phyloP scores from a whole-genome alignment of 2,113 vertebrate species.

The Pachyramphus minor region DNA sequence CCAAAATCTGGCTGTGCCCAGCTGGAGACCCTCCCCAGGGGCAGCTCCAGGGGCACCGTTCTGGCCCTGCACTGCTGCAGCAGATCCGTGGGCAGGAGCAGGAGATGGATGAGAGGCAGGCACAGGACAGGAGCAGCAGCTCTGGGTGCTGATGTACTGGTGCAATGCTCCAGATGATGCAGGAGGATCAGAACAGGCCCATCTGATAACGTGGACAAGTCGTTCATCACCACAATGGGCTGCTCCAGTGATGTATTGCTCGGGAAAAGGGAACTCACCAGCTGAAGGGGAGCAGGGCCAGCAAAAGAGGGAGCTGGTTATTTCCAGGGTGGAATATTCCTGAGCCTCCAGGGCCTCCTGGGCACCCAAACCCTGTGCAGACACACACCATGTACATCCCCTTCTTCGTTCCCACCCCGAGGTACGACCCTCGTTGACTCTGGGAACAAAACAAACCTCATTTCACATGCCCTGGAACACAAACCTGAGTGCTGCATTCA shows the following conservation, averaged over 20 bases:
- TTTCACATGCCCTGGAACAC: neutral
- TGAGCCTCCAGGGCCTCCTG: neutral
- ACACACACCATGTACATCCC: neutral
- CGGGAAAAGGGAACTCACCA: neutral
- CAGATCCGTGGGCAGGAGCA: neutral
- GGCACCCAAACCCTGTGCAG: neutral
- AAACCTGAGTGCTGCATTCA: neutral
- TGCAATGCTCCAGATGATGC: constrained; percentile 45
- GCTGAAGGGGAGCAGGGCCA: neutral
- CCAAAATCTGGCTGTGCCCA: neutral
- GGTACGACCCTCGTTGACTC: neutral
- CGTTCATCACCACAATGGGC: constrained; percentile 29
- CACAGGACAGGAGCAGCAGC: neutral
- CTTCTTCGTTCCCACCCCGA: neutral
- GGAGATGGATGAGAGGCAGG: neutral
- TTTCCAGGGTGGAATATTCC: neutral
- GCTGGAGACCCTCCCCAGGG: no score
- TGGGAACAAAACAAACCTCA: neutral
- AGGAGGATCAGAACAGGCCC: constrained; percentile 46
- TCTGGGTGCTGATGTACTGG: constrained; percentile 27
- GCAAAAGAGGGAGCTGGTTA: neutral
- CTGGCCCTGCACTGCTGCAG: neutral
- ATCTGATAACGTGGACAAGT: constrained; percentile 6
- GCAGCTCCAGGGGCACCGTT: neutral
- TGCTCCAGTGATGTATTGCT: constrained; percentile 19